Conservation (phyloP, 2,888 invertebrate genomes). For the Trimorus sp. region DNA sequence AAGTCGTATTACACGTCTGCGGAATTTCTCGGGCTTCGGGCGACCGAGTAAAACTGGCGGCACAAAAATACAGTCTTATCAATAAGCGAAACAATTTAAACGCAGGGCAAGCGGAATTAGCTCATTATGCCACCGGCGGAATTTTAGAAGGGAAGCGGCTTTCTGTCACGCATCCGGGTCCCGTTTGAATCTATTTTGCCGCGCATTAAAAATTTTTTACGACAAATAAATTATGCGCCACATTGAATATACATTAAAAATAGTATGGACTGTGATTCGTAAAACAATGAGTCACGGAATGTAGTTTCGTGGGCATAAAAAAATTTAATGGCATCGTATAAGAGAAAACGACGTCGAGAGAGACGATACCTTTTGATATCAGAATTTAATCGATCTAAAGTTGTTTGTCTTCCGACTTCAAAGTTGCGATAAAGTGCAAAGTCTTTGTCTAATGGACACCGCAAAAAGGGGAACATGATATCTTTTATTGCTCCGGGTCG, state of each 20-base stretch:
- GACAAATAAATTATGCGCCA: slow-evolving; percentile 56
- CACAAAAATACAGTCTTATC: slow-evolving; percentile 40
- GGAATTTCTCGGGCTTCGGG: slow-evolving; percentile 1
- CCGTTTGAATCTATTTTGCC: slow-evolving; percentile 26
- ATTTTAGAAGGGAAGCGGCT: slow-evolving; percentile 21
- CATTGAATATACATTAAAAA: slow-evolving; percentile 57
- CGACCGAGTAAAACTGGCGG: slow-evolving; percentile 25
- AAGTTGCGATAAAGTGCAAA: slow-evolving; percentile 13
- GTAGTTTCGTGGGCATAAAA: slow-evolving; percentile 37
- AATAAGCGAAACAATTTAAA: slow-evolving; percentile 53
- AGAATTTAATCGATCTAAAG: slow-evolving; percentile 47
- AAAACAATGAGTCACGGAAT: slow-evolving; percentile 51
- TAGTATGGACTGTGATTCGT: slow-evolving; percentile 38
- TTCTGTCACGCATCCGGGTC: slow-evolving; percentile 18
- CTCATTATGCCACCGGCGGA: slow-evolving; percentile 32
- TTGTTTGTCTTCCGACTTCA: slow-evolving; percentile 31
- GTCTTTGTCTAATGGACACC: slow-evolving; percentile 4
- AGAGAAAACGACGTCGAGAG: slow-evolving; percentile 45
- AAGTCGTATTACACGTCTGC: slow-evolving; percentile 12
- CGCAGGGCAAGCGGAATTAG: slow-evolving; percentile 42
- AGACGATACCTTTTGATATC: slow-evolving; percentile 45
- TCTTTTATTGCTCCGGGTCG: too few relatives aligned
- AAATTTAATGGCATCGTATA: slow-evolving; percentile 60
- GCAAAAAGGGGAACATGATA: too few relatives aligned
- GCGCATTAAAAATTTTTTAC: slow-evolving; percentile 51